Conservation (phyloP, 2,888 invertebrate species). For the Orthonychiurus folsomi region DNA sequence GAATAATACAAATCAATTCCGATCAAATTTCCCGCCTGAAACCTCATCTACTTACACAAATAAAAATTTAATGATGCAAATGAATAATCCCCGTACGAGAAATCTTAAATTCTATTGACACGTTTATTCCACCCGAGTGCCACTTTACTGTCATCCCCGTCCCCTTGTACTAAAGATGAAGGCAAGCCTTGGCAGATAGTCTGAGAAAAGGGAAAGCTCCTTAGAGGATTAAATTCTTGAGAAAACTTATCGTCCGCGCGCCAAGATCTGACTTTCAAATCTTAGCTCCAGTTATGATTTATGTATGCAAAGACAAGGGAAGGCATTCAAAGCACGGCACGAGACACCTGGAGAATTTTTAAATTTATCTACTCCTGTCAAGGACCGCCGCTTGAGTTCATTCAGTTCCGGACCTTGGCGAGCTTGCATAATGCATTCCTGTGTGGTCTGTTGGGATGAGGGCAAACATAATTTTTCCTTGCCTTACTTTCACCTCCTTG, state of each 20-base stretch:
- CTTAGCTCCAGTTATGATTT: not conserved
- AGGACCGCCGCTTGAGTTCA: too few species aligned
- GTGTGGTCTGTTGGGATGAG: too few species aligned
- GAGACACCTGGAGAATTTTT: not conserved
- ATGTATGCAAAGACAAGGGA: not conserved
- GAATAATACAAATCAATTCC: not conserved
- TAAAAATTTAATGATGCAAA: not conserved
- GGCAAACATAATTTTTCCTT: too few species aligned
- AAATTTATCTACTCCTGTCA: not conserved
- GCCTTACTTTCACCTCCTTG: not conserved
- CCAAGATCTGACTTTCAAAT: slow-evolving; percentile 1
- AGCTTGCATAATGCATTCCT: not conserved
- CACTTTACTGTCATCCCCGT: not conserved
- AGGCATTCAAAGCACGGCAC: not conserved
- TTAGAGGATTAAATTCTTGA: not conserved
- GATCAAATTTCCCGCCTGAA: not conserved
- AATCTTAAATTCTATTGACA: not conserved
- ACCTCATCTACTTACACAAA: not conserved
- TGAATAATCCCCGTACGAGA: not conserved
- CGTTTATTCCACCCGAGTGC: not conserved
- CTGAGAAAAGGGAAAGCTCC: not conserved
- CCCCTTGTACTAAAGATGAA: too few species aligned
- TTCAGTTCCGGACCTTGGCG: not conserved
- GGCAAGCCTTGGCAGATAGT: not conserved
- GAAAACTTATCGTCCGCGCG: not conserved